Percentiles rank a stretch among this genome's conserved stretches.
These are phyloP conservation scores for Caenorhabditis uteleia DNA, from an alignment of 2,888 invertebrate species.

Conservation along the genomic window DNA sequence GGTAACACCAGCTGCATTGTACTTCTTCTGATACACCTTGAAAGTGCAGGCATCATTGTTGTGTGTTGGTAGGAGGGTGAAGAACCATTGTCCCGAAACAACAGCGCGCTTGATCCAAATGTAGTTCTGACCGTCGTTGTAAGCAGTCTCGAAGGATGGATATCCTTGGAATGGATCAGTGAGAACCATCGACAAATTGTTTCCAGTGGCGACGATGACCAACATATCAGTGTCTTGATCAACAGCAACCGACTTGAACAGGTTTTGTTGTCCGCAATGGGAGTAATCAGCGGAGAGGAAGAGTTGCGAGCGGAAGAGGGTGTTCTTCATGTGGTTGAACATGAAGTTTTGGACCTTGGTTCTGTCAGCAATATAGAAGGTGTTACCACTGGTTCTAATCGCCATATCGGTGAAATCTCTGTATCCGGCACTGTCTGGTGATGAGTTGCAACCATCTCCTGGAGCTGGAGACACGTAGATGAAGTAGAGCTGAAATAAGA, in stretches of 20 bases:
- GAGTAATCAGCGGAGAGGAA: constrained; percentile 48
- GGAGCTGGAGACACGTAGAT: constrained; percentile 43
- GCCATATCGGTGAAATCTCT: constrained; percentile 42
- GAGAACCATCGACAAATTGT: constrained; percentile 17
- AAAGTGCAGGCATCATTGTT: constrained; percentile 40
- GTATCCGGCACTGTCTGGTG: constrained; percentile 42
- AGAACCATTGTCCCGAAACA: constrained; percentile 50
- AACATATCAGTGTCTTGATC: constrained; percentile 38
- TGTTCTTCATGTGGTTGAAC: constrained; percentile 43
- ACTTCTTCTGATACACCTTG: constrained; percentile 49
- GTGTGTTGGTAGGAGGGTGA: constrained; percentile 23
- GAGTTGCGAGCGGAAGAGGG: constrained; percentile 50
- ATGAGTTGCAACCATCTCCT: constrained; percentile 30
- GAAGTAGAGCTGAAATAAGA: constrained; percentile 48
- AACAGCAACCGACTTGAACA: constrained; percentile 38
- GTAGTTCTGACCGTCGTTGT: constrained; percentile 36
- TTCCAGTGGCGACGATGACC: constrained; percentile 48
- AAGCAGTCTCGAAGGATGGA: constrained; percentile 11
- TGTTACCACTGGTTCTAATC: constrained; percentile 32
- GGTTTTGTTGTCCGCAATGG: constrained; percentile 39
- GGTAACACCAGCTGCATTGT: constrained; percentile 26
- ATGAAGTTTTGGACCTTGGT: constrained; percentile 27
- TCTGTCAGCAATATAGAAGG: constrained; percentile 34
- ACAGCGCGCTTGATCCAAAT: constrained; percentile 38
- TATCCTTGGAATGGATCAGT: constrained; percentile 31